Evolutionary conservation across 2,797 vertebrate genomes (phyloP).

Genomic region (Notoglanidium macrostoma): DNA sequence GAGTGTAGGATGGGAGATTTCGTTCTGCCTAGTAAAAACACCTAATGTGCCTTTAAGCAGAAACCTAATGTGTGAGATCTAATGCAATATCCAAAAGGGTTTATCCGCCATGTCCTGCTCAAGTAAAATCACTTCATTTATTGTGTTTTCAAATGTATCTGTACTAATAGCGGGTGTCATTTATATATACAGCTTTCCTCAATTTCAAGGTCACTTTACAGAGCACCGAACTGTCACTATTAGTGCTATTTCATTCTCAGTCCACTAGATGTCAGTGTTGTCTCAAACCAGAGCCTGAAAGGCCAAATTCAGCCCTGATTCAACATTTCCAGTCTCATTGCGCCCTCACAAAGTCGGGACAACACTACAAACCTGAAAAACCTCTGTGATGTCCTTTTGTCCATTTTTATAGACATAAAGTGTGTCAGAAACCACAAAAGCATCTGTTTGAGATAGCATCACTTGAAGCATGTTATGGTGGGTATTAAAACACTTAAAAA

Average conservation of each 20-base stretch:
- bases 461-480: background rate
- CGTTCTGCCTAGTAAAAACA: background rate
- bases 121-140: background rate
- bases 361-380: background rate
- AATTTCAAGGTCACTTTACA: background rate
- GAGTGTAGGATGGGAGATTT: background rate
- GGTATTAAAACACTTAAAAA: background rate
- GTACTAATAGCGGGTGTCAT: background rate
- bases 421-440: background rate
- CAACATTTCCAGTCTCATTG: conserved; percentile 37
- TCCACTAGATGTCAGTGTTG: conserved; percentile 56
- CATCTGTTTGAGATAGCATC: background rate
- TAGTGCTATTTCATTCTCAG: background rate
- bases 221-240: background rate
- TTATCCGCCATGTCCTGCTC: background rate
- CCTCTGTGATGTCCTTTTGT: background rate
- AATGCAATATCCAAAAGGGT: background rate
- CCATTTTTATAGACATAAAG: no score
- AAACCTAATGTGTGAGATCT: background rate
- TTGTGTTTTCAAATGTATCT: background rate
- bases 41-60: background rate
- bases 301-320: conserved; percentile 29
- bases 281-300: background rate
- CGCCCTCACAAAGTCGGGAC: conserved; percentile 17
- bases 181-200: no score